Conservation (phyloP, 2,888 invertebrate genomes). For the Conistra vaccinii region DNA sequence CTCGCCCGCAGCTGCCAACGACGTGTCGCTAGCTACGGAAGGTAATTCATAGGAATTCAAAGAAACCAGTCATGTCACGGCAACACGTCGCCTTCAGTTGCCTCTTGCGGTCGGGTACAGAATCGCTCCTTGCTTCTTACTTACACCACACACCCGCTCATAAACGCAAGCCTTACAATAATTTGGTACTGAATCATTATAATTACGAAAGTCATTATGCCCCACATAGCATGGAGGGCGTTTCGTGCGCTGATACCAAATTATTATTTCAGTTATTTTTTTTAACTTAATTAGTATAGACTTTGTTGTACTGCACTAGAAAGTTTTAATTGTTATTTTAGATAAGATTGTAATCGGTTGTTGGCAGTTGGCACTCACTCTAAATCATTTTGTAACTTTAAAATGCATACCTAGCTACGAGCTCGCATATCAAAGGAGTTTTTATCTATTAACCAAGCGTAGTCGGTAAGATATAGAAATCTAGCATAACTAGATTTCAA, state of each 20-base stretch:
- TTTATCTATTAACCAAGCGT: neutral
- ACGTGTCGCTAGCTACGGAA: too few relatives aligned
- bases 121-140: neutral
- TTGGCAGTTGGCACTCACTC: neutral
- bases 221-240: slow-evolving; percentile 68
- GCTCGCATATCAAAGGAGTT: neutral
- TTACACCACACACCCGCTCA: slow-evolving; percentile 31
- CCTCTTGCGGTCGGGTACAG: too few relatives aligned
- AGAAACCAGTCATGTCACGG: too few relatives aligned
- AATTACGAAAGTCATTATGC: slow-evolving; percentile 74
- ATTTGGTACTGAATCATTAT: slow-evolving; percentile 78
- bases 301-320: slow-evolving; percentile 5
- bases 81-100: too few relatives aligned
- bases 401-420: neutral
- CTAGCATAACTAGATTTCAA: neutral
- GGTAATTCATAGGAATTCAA: too few relatives aligned
- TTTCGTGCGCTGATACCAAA: slow-evolving; percentile 60
- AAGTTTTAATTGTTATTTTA: slow-evolving; percentile 26
- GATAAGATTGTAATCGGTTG: neutral
- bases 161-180: slow-evolving; percentile 73
- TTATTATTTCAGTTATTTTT: slow-evolving; percentile 56
- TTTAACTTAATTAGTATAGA: slow-evolving; percentile 49
- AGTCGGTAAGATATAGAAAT: neutral
- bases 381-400: neutral
- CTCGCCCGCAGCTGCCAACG: too few relatives aligned